Conservation (phyloP, 2,888 invertebrate genomes). For the Heteromurus nitidus region DNA sequence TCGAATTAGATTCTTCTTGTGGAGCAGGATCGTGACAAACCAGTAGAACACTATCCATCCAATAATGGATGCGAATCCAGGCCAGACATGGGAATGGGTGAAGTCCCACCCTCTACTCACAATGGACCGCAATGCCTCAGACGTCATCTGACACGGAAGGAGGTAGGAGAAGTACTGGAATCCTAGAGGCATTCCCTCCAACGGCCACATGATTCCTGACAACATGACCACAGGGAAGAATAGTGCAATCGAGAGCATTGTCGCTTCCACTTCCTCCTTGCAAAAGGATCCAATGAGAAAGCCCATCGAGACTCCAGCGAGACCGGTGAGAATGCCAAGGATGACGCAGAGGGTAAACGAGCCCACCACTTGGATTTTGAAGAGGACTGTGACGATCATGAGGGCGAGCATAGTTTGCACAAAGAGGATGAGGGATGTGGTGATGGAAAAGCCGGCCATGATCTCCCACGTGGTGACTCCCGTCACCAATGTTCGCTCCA, state of each 20-base stretch:
- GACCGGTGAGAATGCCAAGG: slow-evolving; percentile 48
- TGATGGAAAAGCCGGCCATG: slow-evolving; percentile 58
- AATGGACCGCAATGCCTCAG: slow-evolving; percentile 62
- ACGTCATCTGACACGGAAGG: slow-evolving; percentile 63
- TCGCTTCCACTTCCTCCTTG: slow-evolving; percentile 92
- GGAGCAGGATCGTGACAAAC: slow-evolving; percentile 43
- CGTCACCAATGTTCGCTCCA: slow-evolving; percentile 57
- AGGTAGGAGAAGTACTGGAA: slow-evolving; percentile 77
- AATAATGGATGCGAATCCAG: slow-evolving; percentile 45
- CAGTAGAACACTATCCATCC: slow-evolving; percentile 53
- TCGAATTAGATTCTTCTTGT: slow-evolving; percentile 47
- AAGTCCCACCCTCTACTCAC: slow-evolving; percentile 61
- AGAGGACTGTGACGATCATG: slow-evolving; percentile 58
- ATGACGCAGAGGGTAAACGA: slow-evolving; percentile 35
- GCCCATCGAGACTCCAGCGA: slow-evolving; percentile 76
- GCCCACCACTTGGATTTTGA: slow-evolving; percentile 62
- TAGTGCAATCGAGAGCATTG: slow-evolving; percentile 78
- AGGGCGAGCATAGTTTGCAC: slow-evolving; percentile 62
- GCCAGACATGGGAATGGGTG: slow-evolving; percentile 58
- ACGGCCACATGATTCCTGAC: slow-evolving; percentile 87
- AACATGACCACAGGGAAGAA: slow-evolving; percentile 67
- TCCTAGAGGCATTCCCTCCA: slow-evolving; percentile 93
- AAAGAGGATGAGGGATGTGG: slow-evolving; percentile 57
- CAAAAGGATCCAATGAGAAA: slow-evolving; percentile 94
- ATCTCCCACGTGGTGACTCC: slow-evolving; percentile 65